Conservation (phyloP, 2,888 invertebrate genomes). For the Liopterus haemorrhoidalis region DNA sequence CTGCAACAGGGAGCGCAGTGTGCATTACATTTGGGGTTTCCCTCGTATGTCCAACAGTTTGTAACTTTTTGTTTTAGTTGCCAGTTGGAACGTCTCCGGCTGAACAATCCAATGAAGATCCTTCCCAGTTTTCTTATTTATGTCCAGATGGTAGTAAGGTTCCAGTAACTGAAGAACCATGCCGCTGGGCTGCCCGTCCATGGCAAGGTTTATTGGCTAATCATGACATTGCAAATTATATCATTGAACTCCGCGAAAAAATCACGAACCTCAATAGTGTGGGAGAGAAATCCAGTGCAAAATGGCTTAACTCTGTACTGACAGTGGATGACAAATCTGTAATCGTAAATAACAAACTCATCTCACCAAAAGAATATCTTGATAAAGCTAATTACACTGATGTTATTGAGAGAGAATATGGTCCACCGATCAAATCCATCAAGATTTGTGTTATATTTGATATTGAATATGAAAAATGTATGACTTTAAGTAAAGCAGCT, state of each 20-base stretch:
- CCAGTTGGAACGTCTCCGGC: constrained; percentile 57
- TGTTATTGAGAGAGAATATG: constrained; percentile 64
- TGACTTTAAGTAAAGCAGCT: constrained; percentile 62
- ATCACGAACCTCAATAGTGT: constrained; percentile 50
- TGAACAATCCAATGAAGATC: constrained; percentile 54
- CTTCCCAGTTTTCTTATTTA: constrained; percentile 65
- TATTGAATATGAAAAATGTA: constrained; percentile 68
- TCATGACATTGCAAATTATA: constrained; percentile 52
- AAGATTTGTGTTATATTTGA: constrained; percentile 63
- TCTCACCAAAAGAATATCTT: constrained; percentile 40
- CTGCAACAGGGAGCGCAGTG: too few species aligned
- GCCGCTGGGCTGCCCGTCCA: constrained; percentile 78
- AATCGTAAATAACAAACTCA: constrained; percentile 40
- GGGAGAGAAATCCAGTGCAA: constrained; percentile 43
- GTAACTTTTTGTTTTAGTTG: constrained; percentile 45
- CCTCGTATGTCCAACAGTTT: too few species aligned
- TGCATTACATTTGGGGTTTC: too few species aligned
- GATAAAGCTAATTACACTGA: constrained; percentile 52
- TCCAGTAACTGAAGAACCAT: constrained; percentile 59
- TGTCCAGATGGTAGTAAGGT: constrained; percentile 72
- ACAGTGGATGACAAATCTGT: constrained; percentile 57
- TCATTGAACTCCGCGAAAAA: constrained; percentile 52
- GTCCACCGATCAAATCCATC: constrained; percentile 60
- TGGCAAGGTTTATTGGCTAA: constrained; percentile 75
- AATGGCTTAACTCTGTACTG: constrained; percentile 50